These are phyloP conservation scores for Nanorana parkeri DNA, from an alignment of 2,113 vertebrate genomes.

Conservation along the genomic window DNA sequence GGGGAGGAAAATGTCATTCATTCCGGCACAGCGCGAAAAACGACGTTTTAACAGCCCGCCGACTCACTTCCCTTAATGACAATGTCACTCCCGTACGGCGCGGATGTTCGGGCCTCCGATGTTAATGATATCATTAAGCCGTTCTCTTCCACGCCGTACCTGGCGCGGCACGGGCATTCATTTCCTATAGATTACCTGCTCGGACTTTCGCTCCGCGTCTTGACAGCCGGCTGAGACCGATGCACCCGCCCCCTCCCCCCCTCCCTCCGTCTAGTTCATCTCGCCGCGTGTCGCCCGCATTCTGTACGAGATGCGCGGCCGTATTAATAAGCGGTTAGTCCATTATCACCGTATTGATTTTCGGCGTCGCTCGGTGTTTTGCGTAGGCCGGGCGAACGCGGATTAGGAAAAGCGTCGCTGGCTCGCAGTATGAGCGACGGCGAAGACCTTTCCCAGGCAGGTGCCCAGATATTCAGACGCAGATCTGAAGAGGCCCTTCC, in stretches of 20 bases:
- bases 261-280: not conserved
- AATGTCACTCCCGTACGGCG: slow-evolving; percentile 18
- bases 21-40: not conserved
- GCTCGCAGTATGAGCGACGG: not conserved
- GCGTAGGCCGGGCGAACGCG: not conserved
- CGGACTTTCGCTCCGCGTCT: slow-evolving; percentile 2
- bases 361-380: not conserved
- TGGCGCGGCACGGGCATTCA: slow-evolving; percentile 17
- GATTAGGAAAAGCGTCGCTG: not conserved
- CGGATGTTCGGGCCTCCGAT: not conserved
- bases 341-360: slow-evolving; percentile 41
- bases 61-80: slow-evolving; percentile 33
- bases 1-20: slow-evolving; percentile 1
- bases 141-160: slow-evolving; percentile 35
- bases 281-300: not conserved
- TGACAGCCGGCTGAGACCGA: not conserved
- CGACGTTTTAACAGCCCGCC: slow-evolving; percentile 2
- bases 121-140: slow-evolving; percentile 47
- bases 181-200: slow-evolving; percentile 49
- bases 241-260: too few species aligned
- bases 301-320: slow-evolving; percentile 17
- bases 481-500: too few species aligned
- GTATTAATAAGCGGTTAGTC: slow-evolving; percentile 50
- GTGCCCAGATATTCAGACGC: too few species aligned
- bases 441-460: too few species aligned